Base-by-base conservation (phyloP, 1,140 invertebrate species). In the Ceratina calcarata region DNA sequence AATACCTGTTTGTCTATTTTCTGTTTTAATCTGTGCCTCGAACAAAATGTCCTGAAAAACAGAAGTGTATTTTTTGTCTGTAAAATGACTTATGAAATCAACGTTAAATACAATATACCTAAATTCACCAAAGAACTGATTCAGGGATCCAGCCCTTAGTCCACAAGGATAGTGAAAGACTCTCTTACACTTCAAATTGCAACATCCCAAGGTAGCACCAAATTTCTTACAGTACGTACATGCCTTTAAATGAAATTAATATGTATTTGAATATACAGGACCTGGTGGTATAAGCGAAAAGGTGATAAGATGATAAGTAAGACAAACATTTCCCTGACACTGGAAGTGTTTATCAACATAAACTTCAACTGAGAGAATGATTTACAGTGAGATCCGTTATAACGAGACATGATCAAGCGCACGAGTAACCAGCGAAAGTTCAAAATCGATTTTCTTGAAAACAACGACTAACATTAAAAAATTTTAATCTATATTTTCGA, bases 161-260 rank as follows among this genome's bases (percentile, higher is more conserved):
- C 95, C 95, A 93, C 95, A 96, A 3, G 94, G 94, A 61, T 94
- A 93, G 89, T 96, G 96, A 89, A 95, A 96, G 4, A 91, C 93
- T 72, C 86, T 89, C 81, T 93, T 93, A 88, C 95, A 96, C 68
- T 90, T 92, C 68, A 80, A 79, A 70, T 93, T 91, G 77, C 91
- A 93, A 89, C 95, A 96, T 37, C 95, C 95, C 64, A 96, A 92
- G 18, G 95, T 95, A 3, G 95, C 95, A 57, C 95, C 95, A 78
- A 66, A 87, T 76, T 93, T 93, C 81, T 92, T 93, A 87, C 96
- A 96, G 85, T 94, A 95, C 24, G 80, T 89, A 88, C 95, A 96
- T 81, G 84, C 85, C 94, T 95, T 66, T 88, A 91, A 80, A 66
- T 24, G 45, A 73, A 20, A 45, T 45, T 45, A 45, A 45, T 45